Base-by-base conservation (phyloP, 2,888 invertebrate genomes). In the Zeuzera pyrina region DNA sequence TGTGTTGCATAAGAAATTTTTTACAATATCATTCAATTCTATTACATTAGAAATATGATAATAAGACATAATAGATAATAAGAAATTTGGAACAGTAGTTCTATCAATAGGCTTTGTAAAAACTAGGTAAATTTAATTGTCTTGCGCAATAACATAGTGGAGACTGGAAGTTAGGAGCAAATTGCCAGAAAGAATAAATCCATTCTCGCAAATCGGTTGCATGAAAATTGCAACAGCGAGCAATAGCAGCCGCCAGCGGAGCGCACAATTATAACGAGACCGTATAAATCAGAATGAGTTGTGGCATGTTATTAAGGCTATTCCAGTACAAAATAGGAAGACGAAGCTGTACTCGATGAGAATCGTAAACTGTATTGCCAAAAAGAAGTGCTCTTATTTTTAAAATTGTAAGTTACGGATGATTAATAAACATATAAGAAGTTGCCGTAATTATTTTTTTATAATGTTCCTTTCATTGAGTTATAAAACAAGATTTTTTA, bases 241-340 rank as follows among this genome's bases (percentile, higher is more conserved):
- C 70, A 61, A 69, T 69, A 67, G 66, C 64, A 57, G 65, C 57
- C 67, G 69, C 68, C 76, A 76, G 62, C 76, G 68, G 63, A 73
- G 78, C 81, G 79, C 65, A 68, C 81, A 78, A 78, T 79, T 81
- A 79, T 81, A 83, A 81, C 76, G 79, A 81, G 83, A 69, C 60
- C 63, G 71, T 65, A 83, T 84, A 81, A 84, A 84, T 84, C 84
- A 83, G 76, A 72, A 77, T 79, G 83, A 81, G 72, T 77, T 78
- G 83, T 77, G 81, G 81, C 78, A 68, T 72, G 76, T 76, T 84
- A 81, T 81, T 83, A 84, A 76, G 72, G 72, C 69, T 69, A 69
- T 70, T 70, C 65, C 65, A 63, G 60, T 57, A 68, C 65, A 59
- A 69, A 73, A 71, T 68, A 67, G 64, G 64, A 72, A 71, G 74